Conservation (phyloP, 30 jellyfish, hydroid and myxozoan genomes). For the Clytia hemisphaerica region DNA sequence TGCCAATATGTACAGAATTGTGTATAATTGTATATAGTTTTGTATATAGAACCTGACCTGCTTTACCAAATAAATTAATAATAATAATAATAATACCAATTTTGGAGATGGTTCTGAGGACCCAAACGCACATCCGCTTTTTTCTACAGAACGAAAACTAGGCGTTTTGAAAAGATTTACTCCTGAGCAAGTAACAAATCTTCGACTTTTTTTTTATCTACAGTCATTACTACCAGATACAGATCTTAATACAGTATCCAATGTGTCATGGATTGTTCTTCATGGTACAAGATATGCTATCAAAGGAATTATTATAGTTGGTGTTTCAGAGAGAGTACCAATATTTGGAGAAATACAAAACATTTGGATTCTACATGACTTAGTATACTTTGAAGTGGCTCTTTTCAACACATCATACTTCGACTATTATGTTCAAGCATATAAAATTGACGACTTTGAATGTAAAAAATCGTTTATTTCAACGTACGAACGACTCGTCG, state of each 20-base stretch:
- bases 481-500: too few species aligned
- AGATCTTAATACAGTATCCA: constrained; percentile 5
- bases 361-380: constrained; percentile 2
- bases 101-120: constrained; percentile 1
- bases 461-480: too few species aligned
- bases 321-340: constrained; percentile 13
- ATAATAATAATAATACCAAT: too few species aligned
- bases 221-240: constrained; percentile 10
- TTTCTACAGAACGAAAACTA: constrained; percentile 8
- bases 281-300: constrained; percentile 16
- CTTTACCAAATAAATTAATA: too few species aligned
- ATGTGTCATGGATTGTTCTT: constrained; percentile 10
- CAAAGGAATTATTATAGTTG: constrained; percentile 14
- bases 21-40: too few species aligned
- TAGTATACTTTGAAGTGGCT: constrained; percentile 7
- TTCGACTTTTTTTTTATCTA: neutral
- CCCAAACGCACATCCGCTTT: constrained; percentile 1
- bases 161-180: constrained; percentile 10
- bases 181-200: too few species aligned
- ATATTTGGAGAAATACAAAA: constrained; percentile 7
- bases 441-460: constrained; percentile 4
- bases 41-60: too few species aligned
- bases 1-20: too few species aligned
- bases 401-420: constrained; percentile 1
- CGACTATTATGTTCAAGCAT: constrained; percentile 2